Conservation (phyloP, 2,797 vertebrate genomes). For the Crocidura indochinensis region DNA sequence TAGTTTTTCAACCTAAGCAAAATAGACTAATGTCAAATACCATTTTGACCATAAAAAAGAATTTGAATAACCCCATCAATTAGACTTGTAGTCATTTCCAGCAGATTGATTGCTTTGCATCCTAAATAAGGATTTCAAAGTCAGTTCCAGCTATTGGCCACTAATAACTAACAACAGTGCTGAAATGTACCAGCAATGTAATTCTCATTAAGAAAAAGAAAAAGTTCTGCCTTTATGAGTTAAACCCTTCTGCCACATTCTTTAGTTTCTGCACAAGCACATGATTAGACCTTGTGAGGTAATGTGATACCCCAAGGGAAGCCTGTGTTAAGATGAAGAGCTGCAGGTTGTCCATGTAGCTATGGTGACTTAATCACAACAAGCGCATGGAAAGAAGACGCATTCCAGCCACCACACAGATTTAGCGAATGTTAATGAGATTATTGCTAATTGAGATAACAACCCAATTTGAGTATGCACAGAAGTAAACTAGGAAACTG, state of each 20-base stretch:
- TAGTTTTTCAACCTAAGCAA: conserved; percentile 52
- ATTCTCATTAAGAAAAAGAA: background rate
- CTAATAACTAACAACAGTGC: conserved; percentile 17
- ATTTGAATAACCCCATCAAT: background rate
- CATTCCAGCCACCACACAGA: background rate
- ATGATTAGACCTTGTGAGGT: conserved; percentile 12
- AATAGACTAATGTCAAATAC: conserved; percentile 5
- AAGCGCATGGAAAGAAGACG: conserved; percentile 9
- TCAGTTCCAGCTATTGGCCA: conserved; percentile 18
- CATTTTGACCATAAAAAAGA: conserved; percentile 18
- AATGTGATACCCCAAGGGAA: background rate
- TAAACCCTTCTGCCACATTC: conserved; percentile 32
- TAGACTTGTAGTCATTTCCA: conserved; percentile 1
- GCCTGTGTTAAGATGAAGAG: background rate
- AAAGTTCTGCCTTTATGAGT: background rate
- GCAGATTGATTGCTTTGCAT: background rate
- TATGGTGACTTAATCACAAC: conserved; percentile 35
- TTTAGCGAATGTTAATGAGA: conserved; percentile 48
- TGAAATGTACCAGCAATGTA: background rate
- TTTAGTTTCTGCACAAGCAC: conserved; percentile 10
- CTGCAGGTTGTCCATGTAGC: background rate
- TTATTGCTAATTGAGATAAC: conserved; percentile 33
- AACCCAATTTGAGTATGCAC: conserved; percentile 19
- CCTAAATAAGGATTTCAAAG: conserved; percentile 52
- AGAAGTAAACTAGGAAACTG: conserved; percentile 33